Evolutionary conservation across 2,797 vertebrate species (phyloP).

Genomic region (Sebastolobus altivelis): DNA sequence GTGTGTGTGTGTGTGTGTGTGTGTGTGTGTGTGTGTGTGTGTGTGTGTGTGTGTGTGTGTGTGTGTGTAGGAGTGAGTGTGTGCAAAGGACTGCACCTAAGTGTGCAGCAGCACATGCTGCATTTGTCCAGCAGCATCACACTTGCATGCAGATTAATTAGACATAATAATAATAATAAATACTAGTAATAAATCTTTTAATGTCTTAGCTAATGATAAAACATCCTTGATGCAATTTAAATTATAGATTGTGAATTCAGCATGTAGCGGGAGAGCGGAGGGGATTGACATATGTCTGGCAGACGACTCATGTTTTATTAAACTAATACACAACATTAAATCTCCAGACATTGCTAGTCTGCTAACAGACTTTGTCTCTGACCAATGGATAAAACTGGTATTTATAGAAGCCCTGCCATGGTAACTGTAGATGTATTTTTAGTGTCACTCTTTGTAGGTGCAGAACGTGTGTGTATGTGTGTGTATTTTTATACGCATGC

Average conservation of each 20-base stretch:
- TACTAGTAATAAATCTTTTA: background rate
- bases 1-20: slow-evolving; percentile 10
- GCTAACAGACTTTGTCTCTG: slow-evolving; percentile 13
- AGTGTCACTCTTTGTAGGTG: slow-evolving; percentile 73
- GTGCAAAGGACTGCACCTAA: slow-evolving; percentile 22
- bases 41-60: background rate
- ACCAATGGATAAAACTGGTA: slow-evolving; percentile 53
- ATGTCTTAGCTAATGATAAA: background rate
- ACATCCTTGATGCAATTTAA: slow-evolving; percentile 13
- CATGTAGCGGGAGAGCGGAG: background rate
- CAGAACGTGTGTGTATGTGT: slow-evolving; percentile 11
- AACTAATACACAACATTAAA: slow-evolving; percentile 8
- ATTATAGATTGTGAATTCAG: slow-evolving; percentile 17
- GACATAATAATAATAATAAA: background rate
- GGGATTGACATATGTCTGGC: slow-evolving; percentile 12
- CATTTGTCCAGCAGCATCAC: slow-evolving; percentile 11
- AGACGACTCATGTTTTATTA: slow-evolving; percentile 14
- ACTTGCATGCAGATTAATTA: background rate
- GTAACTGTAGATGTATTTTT: slow-evolving; percentile 82
- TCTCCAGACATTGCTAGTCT: slow-evolving; percentile 25
- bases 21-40: background rate
- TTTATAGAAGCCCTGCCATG: slow-evolving; percentile 82
- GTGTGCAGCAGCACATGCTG: slow-evolving; percentile 23
- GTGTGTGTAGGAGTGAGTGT: slow-evolving; percentile 10
- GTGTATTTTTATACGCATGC: slow-evolving; percentile 42